A percentile compares a stretch with the other conserved stretches of the same genome.
phyloP scores from a whole-genome alignment of 2,888 invertebrate species.

The Syritta pipiens region DNA sequence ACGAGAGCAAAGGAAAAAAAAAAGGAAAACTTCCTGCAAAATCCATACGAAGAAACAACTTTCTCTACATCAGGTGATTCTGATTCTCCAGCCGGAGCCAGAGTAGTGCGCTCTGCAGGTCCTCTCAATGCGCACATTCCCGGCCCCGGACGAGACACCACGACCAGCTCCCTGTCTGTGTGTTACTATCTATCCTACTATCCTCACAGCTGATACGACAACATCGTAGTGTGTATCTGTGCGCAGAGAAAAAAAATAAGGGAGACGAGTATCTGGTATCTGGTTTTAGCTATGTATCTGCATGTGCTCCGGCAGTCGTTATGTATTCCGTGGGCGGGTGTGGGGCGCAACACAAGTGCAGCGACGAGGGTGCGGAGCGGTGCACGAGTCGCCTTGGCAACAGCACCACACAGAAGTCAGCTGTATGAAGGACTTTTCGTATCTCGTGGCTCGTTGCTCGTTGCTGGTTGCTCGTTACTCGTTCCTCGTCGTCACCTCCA shows the following conservation, averaged over 20 bases:
- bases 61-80: slow-evolving; percentile 62
- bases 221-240: too few species aligned
- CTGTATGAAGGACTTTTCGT: slow-evolving; percentile 64
- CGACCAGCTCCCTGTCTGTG: too few species aligned
- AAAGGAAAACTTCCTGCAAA: too few species aligned
- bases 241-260: too few species aligned
- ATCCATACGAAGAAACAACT: slow-evolving; percentile 7
- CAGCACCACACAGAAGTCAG: slow-evolving; percentile 59
- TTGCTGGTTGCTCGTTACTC: too few species aligned
- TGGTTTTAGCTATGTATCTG: too few species aligned
- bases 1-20: slow-evolving; percentile 10
- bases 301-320: too few species aligned
- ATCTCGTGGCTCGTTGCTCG: slow-evolving; percentile 34
- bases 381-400: slow-evolving; percentile 64
- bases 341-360: too few species aligned
- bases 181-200: too few species aligned
- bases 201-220: too few species aligned
- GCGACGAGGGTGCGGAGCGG: slow-evolving; percentile 14
- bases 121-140: slow-evolving; percentile 56
- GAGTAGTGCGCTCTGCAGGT: slow-evolving; percentile 32
- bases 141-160: too few species aligned
- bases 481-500: slow-evolving; percentile 47
- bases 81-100: slow-evolving; percentile 33
- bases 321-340: not conserved
- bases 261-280: too few species aligned